Conservation (phyloP, 2,888 invertebrate species). For the Xiphydria camelus region DNA sequence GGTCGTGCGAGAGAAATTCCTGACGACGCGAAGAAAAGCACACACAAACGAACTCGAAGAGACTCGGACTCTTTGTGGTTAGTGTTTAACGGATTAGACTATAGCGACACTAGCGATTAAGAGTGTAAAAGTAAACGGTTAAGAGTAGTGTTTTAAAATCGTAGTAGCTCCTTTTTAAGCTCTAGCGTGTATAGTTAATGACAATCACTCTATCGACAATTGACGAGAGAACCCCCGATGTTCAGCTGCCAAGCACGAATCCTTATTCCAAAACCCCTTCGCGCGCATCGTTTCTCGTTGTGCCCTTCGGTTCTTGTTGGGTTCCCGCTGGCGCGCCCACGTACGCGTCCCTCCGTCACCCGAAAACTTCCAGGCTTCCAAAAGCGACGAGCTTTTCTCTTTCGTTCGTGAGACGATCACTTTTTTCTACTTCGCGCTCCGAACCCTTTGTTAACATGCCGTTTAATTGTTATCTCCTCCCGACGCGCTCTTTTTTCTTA, state of each 20-base stretch:
- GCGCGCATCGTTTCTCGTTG: neutral
- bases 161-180: constrained; percentile 43
- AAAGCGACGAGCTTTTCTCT: constrained; percentile 1
- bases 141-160: constrained; percentile 39
- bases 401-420: neutral
- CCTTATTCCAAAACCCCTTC: constrained; percentile 15
- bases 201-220: constrained; percentile 55
- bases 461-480: constrained; percentile 30
- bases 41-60: too few relatives aligned
- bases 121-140: constrained; percentile 15
- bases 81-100: too few relatives aligned
- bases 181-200: constrained; percentile 50
- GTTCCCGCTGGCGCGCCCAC: neutral
- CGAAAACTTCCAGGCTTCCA: neutral
- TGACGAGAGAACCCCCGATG: constrained; percentile 35
- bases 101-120: too few relatives aligned
- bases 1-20: too few relatives aligned
- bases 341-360: neutral
- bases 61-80: too few relatives aligned
- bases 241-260: constrained; percentile 43
- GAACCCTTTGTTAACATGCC: constrained; percentile 3
- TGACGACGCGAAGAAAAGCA: too few relatives aligned
- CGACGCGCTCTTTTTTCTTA: constrained; percentile 25
- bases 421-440: neutral
- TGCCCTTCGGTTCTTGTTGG: neutral